A percentile compares a stretch with the other conserved stretches of the same genome.
Evolutionary conservation across 1,140 invertebrate genomes (phyloP).

Genomic region (Elysia chlorotica): DNA sequence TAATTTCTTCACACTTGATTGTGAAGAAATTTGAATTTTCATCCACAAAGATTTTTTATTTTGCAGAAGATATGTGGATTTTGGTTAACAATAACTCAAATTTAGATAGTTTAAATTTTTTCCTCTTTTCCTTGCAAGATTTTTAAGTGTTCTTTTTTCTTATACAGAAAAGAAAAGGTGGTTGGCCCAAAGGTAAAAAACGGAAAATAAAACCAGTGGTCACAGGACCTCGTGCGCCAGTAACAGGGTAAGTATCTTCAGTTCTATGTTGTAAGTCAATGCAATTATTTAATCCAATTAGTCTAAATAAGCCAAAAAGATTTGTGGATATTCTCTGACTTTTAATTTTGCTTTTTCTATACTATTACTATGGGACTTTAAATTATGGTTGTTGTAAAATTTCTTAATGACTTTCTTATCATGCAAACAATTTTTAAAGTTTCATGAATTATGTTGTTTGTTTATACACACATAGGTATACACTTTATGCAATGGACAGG

Average conservation of each 20-base stretch:
- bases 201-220: constrained; percentile 65
- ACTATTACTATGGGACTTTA: too few species aligned
- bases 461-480: constrained; percentile 66
- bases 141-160: background rate
- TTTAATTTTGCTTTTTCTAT: too few species aligned
- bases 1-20: too few species aligned
- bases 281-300: too few species aligned
- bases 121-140: background rate
- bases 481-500: constrained; percentile 67
- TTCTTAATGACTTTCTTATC: too few species aligned
- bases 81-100: background rate
- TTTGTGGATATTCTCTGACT: too few species aligned
- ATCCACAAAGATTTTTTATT: background rate
- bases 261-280: too few species aligned
- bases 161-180: constrained; percentile 65
- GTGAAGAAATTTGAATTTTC: too few species aligned
- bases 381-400: too few species aligned
- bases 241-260: constrained; percentile 61
- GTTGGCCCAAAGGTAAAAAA: constrained; percentile 71
- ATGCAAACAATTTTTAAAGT: too few species aligned
- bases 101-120: background rate
- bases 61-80: background rate
- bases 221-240: constrained; percentile 67
- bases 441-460: too few species aligned
- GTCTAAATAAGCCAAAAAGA: too few species aligned